These are phyloP conservation scores for Troides oblongomaculatus DNA, from an alignment of 2,888 invertebrate genomes.

Conservation along the genomic window DNA sequence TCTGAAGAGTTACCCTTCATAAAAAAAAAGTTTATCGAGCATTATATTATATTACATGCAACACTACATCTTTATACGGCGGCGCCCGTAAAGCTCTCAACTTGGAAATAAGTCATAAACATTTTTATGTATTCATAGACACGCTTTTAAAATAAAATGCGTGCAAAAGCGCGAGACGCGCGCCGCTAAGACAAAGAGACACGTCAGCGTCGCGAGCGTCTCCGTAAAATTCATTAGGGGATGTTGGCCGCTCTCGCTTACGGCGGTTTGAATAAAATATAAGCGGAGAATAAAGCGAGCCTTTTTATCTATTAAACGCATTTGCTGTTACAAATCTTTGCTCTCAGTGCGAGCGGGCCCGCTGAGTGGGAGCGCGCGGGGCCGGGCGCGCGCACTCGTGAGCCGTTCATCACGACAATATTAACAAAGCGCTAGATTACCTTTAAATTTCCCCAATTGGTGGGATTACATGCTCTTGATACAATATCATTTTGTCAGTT, in stretches of 20 bases:
- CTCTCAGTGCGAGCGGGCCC: conserved; percentile 38
- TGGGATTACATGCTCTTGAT: no score
- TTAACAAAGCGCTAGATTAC: no score
- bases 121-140: conserved; percentile 27
- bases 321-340: conserved; percentile 68
- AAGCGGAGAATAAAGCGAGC: conserved; percentile 60
- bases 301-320: conserved; percentile 76
- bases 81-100: conserved; percentile 3
- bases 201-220: conserved; percentile 43
- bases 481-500: no score
- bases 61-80: neutral
- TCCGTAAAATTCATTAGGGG: conserved; percentile 65
- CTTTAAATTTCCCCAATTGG: no score
- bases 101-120: conserved; percentile 15
- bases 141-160: conserved; percentile 23
- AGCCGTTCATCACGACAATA: neutral
- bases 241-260: conserved; percentile 57
- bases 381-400: neutral
- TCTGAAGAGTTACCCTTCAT: no score
- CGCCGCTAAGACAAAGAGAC: conserved; percentile 33
- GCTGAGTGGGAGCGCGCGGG: neutral
- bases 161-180: conserved; percentile 16
- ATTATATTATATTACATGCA: no score
- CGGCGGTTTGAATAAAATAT: conserved; percentile 70
- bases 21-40: no score